These are phyloP conservation scores for Cepphus grylle DNA, from an alignment of 2,113 vertebrate genomes.

Conservation along the genomic window DNA sequence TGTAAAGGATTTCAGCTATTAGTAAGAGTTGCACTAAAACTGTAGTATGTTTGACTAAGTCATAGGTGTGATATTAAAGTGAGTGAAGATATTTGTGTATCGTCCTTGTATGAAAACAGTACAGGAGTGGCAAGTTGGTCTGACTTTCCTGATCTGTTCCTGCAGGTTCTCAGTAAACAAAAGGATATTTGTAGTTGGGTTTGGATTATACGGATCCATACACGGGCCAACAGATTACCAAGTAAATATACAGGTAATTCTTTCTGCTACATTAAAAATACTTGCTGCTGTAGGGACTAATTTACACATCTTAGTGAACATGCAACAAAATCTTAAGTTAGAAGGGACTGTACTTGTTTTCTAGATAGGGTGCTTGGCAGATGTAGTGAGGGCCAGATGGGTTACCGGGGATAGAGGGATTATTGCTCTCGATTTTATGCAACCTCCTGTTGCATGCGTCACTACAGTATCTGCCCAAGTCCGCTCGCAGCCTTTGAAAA, in stretches of 20 bases:
- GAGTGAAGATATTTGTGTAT: neutral
- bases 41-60: neutral
- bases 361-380: neutral
- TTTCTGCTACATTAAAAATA: rapidly evolving
- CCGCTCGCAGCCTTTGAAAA: neutral
- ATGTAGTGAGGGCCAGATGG: neutral
- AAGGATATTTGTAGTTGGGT: conserved; percentile 94
- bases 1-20: neutral
- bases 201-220: conserved; percentile 94
- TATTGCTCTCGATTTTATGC: neutral
- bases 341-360: neutral
- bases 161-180: conserved; percentile 92
- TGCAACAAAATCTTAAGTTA: neutral
- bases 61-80: neutral
- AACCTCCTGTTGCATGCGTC: neutral
- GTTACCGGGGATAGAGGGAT: conserved; percentile 1
- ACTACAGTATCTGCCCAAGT: neutral
- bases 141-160: neutral
- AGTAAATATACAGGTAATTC: conserved; percentile 92
- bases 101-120: neutral
- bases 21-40: neutral
- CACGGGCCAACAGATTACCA: conserved; percentile 96
- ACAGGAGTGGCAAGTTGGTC: neutral
- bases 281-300: neutral
- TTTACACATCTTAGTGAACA: neutral